These are phyloP conservation scores for Crypturellus undulatus DNA, from an alignment of 2,113 vertebrate genomes.

Conservation along the genomic window DNA sequence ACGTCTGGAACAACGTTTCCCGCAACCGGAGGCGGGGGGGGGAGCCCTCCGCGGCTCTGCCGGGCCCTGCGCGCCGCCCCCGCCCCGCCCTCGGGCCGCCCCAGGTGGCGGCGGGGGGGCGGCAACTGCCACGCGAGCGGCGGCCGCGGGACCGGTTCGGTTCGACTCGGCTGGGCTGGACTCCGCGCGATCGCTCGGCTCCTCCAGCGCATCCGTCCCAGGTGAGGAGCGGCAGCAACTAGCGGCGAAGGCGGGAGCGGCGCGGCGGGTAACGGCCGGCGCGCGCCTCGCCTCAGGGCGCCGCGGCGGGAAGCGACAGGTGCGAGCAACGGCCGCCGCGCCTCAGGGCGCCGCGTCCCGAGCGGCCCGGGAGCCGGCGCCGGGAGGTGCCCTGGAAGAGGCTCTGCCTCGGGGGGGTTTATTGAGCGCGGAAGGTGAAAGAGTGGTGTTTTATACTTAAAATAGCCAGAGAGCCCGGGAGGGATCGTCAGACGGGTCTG, in stretches of 20 bases:
- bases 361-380: not conserved
- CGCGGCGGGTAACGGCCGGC: no score
- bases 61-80: not conserved
- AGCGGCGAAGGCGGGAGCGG: no score
- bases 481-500: not conserved
- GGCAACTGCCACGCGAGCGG: slow-evolving; percentile 32
- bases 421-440: not conserved
- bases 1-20: fast-evolving
- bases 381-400: not conserved
- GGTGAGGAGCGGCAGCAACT: no score
- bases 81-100: not conserved
- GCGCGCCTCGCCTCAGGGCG: no score
- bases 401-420: not conserved
- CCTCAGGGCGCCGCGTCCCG: no score
- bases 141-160: not conserved
- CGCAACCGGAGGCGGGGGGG: fast-evolving
- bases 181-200: not conserved
- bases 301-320: no score
- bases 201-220: no score
- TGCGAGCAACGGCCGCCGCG: no score
- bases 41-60: not conserved
- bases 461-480: not conserved
- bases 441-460: not conserved
- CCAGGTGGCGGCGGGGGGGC: slow-evolving; percentile 20
- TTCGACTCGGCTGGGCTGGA: not conserved